Evolutionary conservation across 2,113 vertebrate species (phyloP).

Genomic region (Reinhardtius hippoglossoides): DNA sequence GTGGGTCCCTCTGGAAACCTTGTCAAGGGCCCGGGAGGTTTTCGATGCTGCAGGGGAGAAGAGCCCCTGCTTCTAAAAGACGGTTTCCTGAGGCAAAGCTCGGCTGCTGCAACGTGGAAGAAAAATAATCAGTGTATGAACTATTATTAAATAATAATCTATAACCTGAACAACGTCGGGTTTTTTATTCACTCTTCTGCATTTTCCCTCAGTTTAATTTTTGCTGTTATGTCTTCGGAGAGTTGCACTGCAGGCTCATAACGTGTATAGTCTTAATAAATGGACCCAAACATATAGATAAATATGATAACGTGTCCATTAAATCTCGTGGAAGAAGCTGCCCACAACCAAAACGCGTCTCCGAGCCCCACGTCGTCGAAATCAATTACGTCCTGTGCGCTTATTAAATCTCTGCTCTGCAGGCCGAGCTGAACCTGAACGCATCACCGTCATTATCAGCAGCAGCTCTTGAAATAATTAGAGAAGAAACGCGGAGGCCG

Average conservation of each 20-base stretch:
- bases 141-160: not conserved
- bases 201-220: not conserved
- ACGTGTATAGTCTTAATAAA: not conserved
- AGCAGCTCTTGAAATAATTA: slow-evolving; percentile 69
- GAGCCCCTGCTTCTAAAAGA: not conserved
- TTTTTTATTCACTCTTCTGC: not conserved
- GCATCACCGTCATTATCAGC: slow-evolving; percentile 10
- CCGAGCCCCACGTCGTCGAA: slow-evolving; percentile 47
- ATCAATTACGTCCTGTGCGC: slow-evolving; percentile 60
- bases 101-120: not conserved
- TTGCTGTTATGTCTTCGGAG: not conserved
- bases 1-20: slow-evolving; percentile 6
- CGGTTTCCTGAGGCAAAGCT: not conserved
- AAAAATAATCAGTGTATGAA: not conserved
- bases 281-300: not conserved
- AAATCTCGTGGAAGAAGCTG: slow-evolving; percentile 11
- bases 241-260: not conserved
- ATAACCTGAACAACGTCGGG: not conserved
- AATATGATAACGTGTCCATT: slow-evolving; percentile 27
- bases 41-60: slow-evolving; percentile 18
- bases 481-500: slow-evolving; percentile 59
- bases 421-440: slow-evolving; percentile 54
- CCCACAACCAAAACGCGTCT: slow-evolving; percentile 11
- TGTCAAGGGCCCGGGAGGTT: slow-evolving; percentile 34
- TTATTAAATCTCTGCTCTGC: slow-evolving; percentile 60